Percentiles rank a stretch among this genome's conserved stretches.
These are phyloP conservation scores for Psococerastis gibbosa DNA, from an alignment of 2,888 invertebrate species.

Conservation along the genomic window DNA sequence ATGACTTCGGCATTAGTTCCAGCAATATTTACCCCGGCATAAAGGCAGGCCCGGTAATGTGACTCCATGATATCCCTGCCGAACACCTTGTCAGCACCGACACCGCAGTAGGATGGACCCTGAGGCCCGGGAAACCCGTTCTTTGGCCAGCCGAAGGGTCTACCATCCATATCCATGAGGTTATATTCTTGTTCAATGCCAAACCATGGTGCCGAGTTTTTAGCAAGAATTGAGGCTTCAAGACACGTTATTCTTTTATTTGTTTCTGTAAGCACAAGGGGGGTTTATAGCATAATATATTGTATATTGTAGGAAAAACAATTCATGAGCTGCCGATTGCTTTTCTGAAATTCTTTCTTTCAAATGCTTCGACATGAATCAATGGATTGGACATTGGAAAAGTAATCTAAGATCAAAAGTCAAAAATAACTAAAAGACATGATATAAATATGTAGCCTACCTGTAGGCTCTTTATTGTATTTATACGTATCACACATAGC, in stretches of 20 bases:
- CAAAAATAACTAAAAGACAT: no score
- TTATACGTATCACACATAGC: constrained; percentile 82
- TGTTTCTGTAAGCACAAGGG: no score
- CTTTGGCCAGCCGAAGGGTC: constrained; percentile 86
- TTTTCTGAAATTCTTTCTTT: no score
- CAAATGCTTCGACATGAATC: no score
- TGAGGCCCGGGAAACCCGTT: constrained; percentile 79
- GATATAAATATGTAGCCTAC: constrained; percentile 31
- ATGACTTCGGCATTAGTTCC: constrained; percentile 97
- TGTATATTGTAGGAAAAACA: no score
- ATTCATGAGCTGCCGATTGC: no score
- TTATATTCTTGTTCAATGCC: constrained; percentile 90
- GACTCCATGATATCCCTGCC: constrained; percentile 93
- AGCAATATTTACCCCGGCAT: constrained; percentile 78
- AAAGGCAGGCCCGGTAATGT: constrained; percentile 86
- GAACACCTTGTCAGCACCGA: constrained; percentile 87
- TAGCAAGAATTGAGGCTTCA: constrained; percentile 52
- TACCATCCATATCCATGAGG: constrained; percentile 61
- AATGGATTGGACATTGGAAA: no score
- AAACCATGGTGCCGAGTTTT: constrained; percentile 67
- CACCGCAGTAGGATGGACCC: constrained; percentile 97
- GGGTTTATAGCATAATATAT: no score
- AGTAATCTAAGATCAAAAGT: no score
- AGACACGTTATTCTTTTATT: constrained; percentile 56
- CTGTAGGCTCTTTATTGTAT: constrained; percentile 65